Evolutionary conservation across 1,140 invertebrate species (phyloP).

Genomic region (Drosophila kanapiae): DNA sequence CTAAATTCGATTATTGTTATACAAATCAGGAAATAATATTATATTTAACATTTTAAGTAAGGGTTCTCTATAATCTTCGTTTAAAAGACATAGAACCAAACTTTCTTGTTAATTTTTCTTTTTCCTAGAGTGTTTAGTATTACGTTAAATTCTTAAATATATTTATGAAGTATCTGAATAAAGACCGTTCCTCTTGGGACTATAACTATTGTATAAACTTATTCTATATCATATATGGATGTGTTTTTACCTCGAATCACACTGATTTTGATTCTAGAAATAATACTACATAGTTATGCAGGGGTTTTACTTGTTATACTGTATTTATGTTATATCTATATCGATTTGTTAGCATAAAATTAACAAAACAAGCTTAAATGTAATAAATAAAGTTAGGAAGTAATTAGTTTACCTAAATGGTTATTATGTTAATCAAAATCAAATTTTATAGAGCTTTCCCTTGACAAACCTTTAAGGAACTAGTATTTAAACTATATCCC

Average conservation of each 20-base stretch:
- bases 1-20: too few species aligned
- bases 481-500: background rate
- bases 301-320: background rate
- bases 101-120: too few species aligned
- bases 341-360: too few species aligned
- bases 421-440: too few species aligned
- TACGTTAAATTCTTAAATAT: background rate
- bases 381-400: too few species aligned
- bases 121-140: background rate
- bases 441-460: background rate
- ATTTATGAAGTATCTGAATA: background rate
- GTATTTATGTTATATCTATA: background rate
- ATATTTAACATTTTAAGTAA: too few species aligned
- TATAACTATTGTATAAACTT: background rate
- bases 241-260: background rate
- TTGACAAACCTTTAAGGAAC: too few species aligned
- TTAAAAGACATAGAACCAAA: background rate
- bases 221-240: background rate
- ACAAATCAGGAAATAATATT: too few species aligned
- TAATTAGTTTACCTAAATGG: too few species aligned
- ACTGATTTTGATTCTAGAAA: background rate
- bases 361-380: too few species aligned
- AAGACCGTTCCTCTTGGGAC: background rate
- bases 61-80: too few species aligned
- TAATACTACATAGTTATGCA: background rate